These are phyloP conservation scores for Haplochromis burtoni DNA, from an alignment of 2,113 vertebrate species.

Conservation along the genomic window DNA sequence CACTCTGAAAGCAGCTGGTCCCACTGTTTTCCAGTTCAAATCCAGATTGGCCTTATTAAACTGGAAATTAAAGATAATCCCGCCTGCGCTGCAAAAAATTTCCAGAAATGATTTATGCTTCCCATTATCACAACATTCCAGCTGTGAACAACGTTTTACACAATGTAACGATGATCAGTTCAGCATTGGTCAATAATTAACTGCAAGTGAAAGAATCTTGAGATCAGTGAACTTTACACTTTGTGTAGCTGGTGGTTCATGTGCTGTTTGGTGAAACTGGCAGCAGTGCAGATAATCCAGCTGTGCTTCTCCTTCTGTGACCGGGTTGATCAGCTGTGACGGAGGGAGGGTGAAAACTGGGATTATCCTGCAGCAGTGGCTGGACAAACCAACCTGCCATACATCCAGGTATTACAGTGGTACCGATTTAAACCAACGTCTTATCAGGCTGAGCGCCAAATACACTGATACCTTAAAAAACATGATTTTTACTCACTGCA, in stretches of 20 bases:
- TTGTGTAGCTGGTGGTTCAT: neutral
- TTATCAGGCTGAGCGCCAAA: neutral
- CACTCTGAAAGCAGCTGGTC: neutral
- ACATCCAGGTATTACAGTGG: neutral
- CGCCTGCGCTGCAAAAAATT: neutral
- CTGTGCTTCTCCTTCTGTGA: neutral
- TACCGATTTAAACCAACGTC: fast-evolving
- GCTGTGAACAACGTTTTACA: neutral
- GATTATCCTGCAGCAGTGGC: conserved; percentile 5
- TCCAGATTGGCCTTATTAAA: neutral
- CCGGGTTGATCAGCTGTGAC: too few species aligned
- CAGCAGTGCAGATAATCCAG: conserved; percentile 34
- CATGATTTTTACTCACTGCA: fast-evolving
- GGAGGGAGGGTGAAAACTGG: neutral
- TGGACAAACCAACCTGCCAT: neutral
- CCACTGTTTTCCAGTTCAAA: neutral
- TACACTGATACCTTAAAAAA: neutral
- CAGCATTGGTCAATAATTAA: neutral
- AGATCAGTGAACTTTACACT: conserved; percentile 6
- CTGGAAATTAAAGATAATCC: neutral
- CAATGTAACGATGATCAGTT: neutral
- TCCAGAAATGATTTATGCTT: neutral
- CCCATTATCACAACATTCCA: neutral
- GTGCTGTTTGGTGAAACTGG: conserved; percentile 29
- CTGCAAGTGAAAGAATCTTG: neutral